Evolutionary conservation across 2,797 vertebrate genomes (phyloP), one percentile per base, ranked within the genome.

Genomic region (Nyctibius grandis): DNA sequence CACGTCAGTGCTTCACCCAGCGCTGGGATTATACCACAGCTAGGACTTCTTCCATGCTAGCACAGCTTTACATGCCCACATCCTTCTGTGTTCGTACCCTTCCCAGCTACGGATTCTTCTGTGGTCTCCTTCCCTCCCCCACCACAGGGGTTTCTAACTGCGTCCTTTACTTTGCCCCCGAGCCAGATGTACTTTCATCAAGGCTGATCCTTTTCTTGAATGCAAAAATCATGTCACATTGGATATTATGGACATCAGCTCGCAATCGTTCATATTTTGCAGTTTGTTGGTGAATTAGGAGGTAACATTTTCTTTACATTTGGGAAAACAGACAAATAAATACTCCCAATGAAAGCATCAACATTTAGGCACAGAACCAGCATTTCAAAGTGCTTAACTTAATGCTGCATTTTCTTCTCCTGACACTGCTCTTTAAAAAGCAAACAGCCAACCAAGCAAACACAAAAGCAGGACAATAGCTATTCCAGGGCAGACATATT

Each of bases 361-460:
- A 65, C 54, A 69, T 75, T 65, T 42, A 68, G 34, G 63, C 92
- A 82, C 22, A 63, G 67, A 95, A 76, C 26, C 31, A 91, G 68
- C 47, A 77, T 0, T 47, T 42, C 36, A 33, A 85, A 91, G n/a
- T 1, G 2, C 47, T 72, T 88, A 83, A 86, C 65, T 91, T 81
- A 87, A 50, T 59, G 64, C 56, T 88, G 47, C 36, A 28, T 79
- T 93, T 92, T 60, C 18, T 74, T 78, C 73, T 94, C 80, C 80
- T 15, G 45, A 94, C 50, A 72, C 20, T 10, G 42, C 13, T 51
- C 38, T 81, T 89, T 64, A 68, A 72, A 86, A 94, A 69, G 21
- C 67, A 80, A 93, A 9, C 38, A 84, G 38, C 1, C 34, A 59
- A 65, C 2, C 74, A 63, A n/a, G 4, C n/a, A 84, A 44, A 59